phyloP scores from a whole-genome alignment of 2,888 invertebrate genomes.

The Mechanitis messenoides region DNA sequence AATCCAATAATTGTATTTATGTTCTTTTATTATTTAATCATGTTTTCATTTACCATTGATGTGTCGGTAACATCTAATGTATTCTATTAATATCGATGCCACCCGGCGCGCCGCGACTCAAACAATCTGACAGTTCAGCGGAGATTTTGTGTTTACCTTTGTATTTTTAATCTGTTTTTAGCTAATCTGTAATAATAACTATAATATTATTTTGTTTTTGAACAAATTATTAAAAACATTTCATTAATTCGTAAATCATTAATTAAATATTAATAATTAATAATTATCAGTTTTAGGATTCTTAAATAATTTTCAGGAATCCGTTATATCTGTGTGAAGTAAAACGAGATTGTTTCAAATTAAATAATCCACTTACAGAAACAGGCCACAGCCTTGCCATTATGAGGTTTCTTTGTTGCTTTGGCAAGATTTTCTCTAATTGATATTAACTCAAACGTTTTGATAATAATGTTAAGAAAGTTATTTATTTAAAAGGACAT shows the following conservation, averaged over 20 bases:
- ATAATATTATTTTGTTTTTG: not conserved
- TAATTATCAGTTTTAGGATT: not conserved
- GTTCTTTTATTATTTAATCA: not conserved
- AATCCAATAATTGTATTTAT: not conserved
- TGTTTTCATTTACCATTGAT: not conserved
- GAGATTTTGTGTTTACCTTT: not conserved
- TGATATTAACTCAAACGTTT: slow-evolving; percentile 5
- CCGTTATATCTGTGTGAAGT: slow-evolving; percentile 1
- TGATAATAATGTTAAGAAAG: not conserved
- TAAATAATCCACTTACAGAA: slow-evolving; percentile 25
- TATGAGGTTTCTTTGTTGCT: slow-evolving; percentile 23
- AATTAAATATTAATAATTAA: not conserved
- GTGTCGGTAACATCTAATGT: slow-evolving; percentile 35
- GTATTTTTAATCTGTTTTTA: not conserved
- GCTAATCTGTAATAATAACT: not conserved
- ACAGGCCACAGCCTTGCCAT: slow-evolving; percentile 16
- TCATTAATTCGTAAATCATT: too few species aligned
- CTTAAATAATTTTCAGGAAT: slow-evolving; percentile 6
- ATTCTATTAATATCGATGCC: slow-evolving; percentile 36
- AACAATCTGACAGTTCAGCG: slow-evolving; percentile 16
- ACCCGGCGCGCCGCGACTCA: slow-evolving; percentile 33
- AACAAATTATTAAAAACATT: not conserved
- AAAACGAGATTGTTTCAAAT: slow-evolving; percentile 2
- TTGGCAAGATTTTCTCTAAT: slow-evolving; percentile 15
- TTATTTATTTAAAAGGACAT: too few species aligned